Evolutionary conservation across 2,797 vertebrate genomes (phyloP).

Genomic region (Acrossocheilus wenchowensis): DNA sequence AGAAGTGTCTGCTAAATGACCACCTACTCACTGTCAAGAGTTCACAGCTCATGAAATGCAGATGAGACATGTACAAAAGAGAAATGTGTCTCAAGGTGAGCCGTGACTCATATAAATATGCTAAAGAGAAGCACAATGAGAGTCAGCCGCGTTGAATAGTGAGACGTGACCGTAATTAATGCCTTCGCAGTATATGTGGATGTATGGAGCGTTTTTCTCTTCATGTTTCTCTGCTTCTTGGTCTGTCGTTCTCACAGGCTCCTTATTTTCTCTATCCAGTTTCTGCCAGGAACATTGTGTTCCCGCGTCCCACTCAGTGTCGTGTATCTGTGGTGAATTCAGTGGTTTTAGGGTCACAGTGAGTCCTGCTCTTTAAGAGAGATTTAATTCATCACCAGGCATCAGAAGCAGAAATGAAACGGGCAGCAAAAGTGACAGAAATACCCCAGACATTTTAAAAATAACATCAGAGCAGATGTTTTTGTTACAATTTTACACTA

Average conservation of each 20-base stretch:
- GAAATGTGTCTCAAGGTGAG: background rate
- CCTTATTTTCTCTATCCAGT: background rate
- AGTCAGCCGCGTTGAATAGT: background rate
- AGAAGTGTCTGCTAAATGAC: background rate
- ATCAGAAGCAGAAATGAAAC: background rate
- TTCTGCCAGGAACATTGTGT: slow-evolving; percentile 22
- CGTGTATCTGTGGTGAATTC: background rate
- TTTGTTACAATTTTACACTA: background rate
- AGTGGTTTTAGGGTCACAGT: background rate
- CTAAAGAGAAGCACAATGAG: background rate
- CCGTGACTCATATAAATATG: background rate
- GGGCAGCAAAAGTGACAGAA: background rate
- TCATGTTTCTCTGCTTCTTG: background rate
- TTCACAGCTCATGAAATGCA: background rate
- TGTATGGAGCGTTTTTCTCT: background rate
- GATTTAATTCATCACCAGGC: background rate
- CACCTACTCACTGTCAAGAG: background rate
- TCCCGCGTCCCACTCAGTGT: background rate
- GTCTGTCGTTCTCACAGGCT: background rate
- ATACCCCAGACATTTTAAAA: background rate
- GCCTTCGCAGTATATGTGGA: background rate
- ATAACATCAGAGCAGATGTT: background rate
- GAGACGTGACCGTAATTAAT: background rate
- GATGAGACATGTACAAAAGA: background rate
- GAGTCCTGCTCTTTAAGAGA: background rate